A percentile compares a stretch with the other conserved stretches of the same genome.
These are phyloP conservation scores for Psettodes erumei DNA, from an alignment of 2,113 vertebrate genomes.

Conservation along the genomic window DNA sequence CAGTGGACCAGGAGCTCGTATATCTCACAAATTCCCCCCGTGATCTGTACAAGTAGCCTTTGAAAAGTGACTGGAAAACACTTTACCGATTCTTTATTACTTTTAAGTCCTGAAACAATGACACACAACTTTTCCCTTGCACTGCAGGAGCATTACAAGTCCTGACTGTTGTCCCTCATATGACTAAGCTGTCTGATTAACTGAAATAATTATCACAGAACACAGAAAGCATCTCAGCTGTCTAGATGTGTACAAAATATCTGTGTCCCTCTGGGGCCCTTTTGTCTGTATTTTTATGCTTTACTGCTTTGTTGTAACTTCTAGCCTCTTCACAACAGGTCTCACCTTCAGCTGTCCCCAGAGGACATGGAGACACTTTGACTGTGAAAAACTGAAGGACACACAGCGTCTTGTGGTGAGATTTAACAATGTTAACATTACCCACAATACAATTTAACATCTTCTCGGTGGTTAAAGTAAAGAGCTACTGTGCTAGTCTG, in stretches of 20 bases:
- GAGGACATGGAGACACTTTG: background rate
- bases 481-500: too few relatives aligned
- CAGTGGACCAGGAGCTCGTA: constrained; percentile 62
- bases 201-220: background rate
- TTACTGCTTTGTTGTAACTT: background rate
- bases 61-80: constrained; percentile 61
- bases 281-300: constrained; percentile 15
- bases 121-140: constrained; percentile 41
- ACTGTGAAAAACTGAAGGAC: background rate
- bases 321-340: background rate
- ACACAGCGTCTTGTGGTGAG: background rate
- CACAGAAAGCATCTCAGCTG: background rate
- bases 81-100: constrained; percentile 50
- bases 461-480: background rate
- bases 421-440: background rate
- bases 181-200: constrained; percentile 1
- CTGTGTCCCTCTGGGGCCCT: background rate
- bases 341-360: constrained; percentile 6
- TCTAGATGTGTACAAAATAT: background rate
- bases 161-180: background rate
- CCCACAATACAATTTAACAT: background rate
- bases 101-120: constrained; percentile 36
- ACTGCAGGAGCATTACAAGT: background rate
- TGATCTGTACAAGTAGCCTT: constrained; percentile 70
- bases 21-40: constrained; percentile 69